phyloP scores from a whole-genome alignment of 1,140 invertebrate species.

The Odontomachus brunneus region DNA sequence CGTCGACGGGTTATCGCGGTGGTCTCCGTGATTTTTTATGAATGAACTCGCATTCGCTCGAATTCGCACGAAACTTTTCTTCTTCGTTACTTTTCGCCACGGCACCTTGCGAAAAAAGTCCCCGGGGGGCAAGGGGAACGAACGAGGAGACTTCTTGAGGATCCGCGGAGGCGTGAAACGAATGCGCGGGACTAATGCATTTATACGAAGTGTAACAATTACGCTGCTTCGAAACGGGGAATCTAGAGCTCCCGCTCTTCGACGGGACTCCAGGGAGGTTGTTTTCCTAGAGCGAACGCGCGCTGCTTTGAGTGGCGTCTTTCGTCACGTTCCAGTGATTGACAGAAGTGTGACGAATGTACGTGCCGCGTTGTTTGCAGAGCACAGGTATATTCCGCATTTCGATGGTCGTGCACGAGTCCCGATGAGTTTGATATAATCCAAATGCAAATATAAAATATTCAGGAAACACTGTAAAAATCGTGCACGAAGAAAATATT shows the following conservation, averaged over 20 bases:
- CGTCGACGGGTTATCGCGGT: neutral
- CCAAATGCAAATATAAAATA: no score
- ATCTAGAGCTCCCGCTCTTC: constrained; percentile 29
- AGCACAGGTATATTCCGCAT: no score
- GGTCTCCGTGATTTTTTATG: constrained; percentile 12
- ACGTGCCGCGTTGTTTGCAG: no score
- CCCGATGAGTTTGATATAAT: no score
- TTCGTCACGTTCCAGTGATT: no score
- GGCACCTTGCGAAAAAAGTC: constrained; percentile 51
- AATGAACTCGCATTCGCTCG: constrained; percentile 63
- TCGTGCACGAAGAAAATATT: no score
- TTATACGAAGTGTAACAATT: constrained; percentile 85
- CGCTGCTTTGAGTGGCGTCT: constrained; percentile 28
- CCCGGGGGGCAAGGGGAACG: constrained; percentile 61
- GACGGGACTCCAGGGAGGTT: neutral
- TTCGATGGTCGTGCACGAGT: no score
- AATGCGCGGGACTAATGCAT: constrained; percentile 83
- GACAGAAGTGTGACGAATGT: no score
- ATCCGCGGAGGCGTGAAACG: constrained; percentile 79
- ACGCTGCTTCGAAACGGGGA: constrained; percentile 67
- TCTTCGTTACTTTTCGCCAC: neutral
- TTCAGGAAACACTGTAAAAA: no score
- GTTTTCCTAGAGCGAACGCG: constrained; percentile 26
- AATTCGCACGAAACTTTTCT: constrained; percentile 64
- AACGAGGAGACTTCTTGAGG: constrained; percentile 70